A percentile compares a stretch with the other conserved stretches of the same genome.
Conservation (phyloP, 2,113 vertebrate genomes). For the Hippolais icterina region DNA sequence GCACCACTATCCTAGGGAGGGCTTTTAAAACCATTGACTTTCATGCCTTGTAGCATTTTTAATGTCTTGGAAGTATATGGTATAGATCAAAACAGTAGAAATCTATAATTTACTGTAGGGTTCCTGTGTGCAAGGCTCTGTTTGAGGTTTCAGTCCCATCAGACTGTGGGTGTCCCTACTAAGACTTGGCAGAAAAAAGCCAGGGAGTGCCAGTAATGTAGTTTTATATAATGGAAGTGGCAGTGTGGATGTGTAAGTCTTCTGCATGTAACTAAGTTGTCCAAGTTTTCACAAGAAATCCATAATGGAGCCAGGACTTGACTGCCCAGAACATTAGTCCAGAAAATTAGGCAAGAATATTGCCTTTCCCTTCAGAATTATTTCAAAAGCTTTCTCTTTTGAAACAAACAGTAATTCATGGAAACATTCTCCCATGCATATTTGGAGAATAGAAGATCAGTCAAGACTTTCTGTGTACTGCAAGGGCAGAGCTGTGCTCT, state of each 20-base stretch:
- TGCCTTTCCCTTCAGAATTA: background rate
- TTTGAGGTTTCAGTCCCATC: background rate
- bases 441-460: background rate
- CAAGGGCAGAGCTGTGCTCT: background rate
- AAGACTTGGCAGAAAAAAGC: background rate
- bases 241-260: background rate
- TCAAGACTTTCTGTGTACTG: background rate
- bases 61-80: background rate
- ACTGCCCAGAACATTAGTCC: background rate
- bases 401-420: constrained; percentile 14
- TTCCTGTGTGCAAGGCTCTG: background rate
- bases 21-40: background rate
- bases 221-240: background rate
- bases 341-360: background rate
- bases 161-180: background rate
- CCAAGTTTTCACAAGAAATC: background rate
- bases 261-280: background rate
- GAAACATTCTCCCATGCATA: background rate
- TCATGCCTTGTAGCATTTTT: background rate
- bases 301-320: background rate
- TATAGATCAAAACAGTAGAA: background rate
- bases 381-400: constrained; percentile 4
- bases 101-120: background rate
- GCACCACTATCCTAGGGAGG: background rate
- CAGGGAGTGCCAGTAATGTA: background rate